Evolutionary conservation across 1,140 invertebrate species (phyloP).

Genomic region (Zelostemma sp.): DNA sequence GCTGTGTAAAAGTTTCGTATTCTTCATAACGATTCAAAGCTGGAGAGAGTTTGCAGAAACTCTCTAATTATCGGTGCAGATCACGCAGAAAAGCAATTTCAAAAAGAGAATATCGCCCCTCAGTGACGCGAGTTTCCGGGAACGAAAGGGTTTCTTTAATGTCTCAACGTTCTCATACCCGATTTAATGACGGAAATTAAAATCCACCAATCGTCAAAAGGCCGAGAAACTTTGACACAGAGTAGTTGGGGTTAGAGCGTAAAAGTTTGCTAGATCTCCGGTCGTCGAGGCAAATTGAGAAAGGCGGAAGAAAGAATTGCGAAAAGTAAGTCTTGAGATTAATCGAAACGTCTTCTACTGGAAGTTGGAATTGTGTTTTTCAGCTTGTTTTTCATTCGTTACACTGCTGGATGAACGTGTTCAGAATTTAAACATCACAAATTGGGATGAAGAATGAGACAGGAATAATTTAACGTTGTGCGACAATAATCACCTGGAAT

Average conservation of each 20-base stretch:
- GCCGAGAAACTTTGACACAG: constrained; percentile 22
- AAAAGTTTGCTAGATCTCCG: constrained; percentile 29
- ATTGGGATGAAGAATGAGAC: constrained; percentile 11
- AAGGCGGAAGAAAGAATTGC: constrained; percentile 1
- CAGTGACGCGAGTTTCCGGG: background rate
- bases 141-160: constrained; percentile 18
- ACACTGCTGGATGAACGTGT: constrained; percentile 10
- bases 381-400: constrained; percentile 11
- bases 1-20: background rate
- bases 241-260: constrained; percentile 21
- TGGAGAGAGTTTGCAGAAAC: background rate
- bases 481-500: no score
- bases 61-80: constrained; percentile 3
- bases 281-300: constrained; percentile 14
- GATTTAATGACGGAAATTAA: constrained; percentile 45
- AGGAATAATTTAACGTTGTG: constrained; percentile 24
- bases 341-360: constrained; percentile 35
- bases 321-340: constrained; percentile 27
- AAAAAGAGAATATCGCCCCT: background rate
- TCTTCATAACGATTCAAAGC: background rate
- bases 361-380: constrained; percentile 28
- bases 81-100: constrained; percentile 25
- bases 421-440: constrained; percentile 20
- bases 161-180: constrained; percentile 17
- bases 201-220: constrained; percentile 32